Evolutionary conservation across 2,797 vertebrate genomes (phyloP), one percentile per base, ranked within the genome.

Genomic region (Hyperoplus immaculatus): DNA sequence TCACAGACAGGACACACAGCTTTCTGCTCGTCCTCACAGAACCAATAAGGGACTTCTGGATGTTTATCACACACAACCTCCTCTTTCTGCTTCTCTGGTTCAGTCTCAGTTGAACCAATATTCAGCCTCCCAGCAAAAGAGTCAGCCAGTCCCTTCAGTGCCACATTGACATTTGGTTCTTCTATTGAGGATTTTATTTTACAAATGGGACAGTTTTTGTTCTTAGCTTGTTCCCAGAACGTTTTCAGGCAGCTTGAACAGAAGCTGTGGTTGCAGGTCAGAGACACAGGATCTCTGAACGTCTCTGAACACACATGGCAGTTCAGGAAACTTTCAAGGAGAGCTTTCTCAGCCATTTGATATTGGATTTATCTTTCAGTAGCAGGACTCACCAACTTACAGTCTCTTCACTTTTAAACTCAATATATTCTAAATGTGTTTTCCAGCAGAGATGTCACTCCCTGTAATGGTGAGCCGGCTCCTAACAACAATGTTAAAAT

Each of bases 181-280:
- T 47, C 10, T 2, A 2, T 69, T 6, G 49, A 78, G 0, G 16
- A 73, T 21, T 61, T 84, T 16, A 41, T 84, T 5, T 68, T 80
- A 74, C 85, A 85, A 36, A 73, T 43, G 0, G 81, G 73, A 74
- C 81, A 88, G 49, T 68, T 85, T 49, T 59, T 74, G 66, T 80
- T 66, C 12, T 0, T 8, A 66, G 82, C 51, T 56, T 75, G 75
- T 16, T 92, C 87, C 95, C 95, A 96, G 72, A 88, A 92, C 0
- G 84, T 43, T 54, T 80, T 68, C 72, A 95, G 83, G 18, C 96
- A 96, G 39, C 18, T 84, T 49, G 85, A 93, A 89, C 95, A 96
- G 87, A 96, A 96, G 87, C 90, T 96, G 91, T 96, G 96, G 53
- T 82, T 67, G 72, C 96, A 96, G 53, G 85, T 59, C 1, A 96